A percentile compares a stretch with the other conserved stretches of the same genome.
Evolutionary conservation across 2,113 vertebrate genomes (phyloP).

Genomic region (Siphamia tubifer): DNA sequence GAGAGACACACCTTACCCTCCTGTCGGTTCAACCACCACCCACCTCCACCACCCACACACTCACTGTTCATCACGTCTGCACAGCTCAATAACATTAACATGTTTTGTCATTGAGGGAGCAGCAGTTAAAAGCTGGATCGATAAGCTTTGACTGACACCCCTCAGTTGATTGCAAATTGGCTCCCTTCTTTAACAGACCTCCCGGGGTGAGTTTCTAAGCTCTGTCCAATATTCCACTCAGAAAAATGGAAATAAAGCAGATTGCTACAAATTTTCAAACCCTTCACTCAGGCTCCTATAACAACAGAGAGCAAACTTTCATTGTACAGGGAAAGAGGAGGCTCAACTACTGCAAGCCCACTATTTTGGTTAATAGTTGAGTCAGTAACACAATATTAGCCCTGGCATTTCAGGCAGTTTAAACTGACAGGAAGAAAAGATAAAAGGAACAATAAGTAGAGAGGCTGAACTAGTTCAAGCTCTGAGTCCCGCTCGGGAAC

Average conservation of each 20-base stretch:
- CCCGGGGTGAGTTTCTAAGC: slow-evolving; percentile 49
- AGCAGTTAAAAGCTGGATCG: slow-evolving; percentile 62
- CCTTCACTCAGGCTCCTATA: slow-evolving; percentile 33
- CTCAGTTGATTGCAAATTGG: slow-evolving; percentile 70
- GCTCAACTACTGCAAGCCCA: slow-evolving; percentile 16
- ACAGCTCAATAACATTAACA: slow-evolving; percentile 74
- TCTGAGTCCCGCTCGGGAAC: slow-evolving; percentile 22
- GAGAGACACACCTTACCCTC: slow-evolving; percentile 44
- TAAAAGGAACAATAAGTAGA: slow-evolving; percentile 26
- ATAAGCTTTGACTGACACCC: slow-evolving; percentile 71
- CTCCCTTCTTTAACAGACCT: slow-evolving; percentile 46
- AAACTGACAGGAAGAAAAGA: slow-evolving; percentile 46
- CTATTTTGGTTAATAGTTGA: slow-evolving; percentile 72
- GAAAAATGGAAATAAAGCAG: slow-evolving; percentile 32
- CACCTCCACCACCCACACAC: slow-evolving; percentile 34
- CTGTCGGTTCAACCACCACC: slow-evolving; percentile 20
- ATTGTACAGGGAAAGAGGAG: slow-evolving; percentile 21
- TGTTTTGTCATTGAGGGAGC: slow-evolving; percentile 63
- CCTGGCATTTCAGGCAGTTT: slow-evolving; percentile 41
- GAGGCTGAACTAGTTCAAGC: not conserved
- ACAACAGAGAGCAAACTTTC: slow-evolving; percentile 40
- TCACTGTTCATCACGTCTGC: slow-evolving; percentile 36
- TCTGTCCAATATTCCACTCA: slow-evolving; percentile 20
- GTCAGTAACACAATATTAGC: slow-evolving; percentile 74
- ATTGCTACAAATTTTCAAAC: slow-evolving; percentile 21